Evolutionary conservation across 2,113 vertebrate species (phyloP).

Genomic region (Cyanoramphus novaezelandiae): DNA sequence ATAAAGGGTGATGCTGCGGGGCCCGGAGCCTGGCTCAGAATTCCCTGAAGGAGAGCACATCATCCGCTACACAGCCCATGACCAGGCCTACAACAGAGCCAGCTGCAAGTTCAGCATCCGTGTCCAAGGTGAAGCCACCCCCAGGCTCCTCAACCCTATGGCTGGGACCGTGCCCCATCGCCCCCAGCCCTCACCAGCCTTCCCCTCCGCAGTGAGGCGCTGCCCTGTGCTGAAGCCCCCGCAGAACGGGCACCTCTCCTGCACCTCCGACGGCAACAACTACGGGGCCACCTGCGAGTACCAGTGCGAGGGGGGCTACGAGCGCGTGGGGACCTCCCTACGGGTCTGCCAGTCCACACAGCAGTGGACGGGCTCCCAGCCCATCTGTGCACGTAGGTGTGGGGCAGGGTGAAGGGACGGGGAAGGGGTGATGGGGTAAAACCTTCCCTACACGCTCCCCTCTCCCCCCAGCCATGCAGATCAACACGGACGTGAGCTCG

Average conservation of each 20-base stretch:
- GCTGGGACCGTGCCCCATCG: accelerated
- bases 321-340: conserved; percentile 78
- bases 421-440: background rate
- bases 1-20: conserved; percentile 83
- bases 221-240: conserved; percentile 83
- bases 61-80: conserved; percentile 89
- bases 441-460: accelerated
- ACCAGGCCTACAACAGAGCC: conserved; percentile 89
- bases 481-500: conserved; percentile 85
- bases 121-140: conserved; percentile 82
- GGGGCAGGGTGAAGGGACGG: accelerated
- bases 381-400: conserved; percentile 76
- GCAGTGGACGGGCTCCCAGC: conserved; percentile 83
- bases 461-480: conserved; percentile 81
- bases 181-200: background rate
- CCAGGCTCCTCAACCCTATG: accelerated
- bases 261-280: conserved; percentile 87
- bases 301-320: conserved; percentile 87
- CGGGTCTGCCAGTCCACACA: conserved; percentile 87
- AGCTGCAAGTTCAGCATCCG: conserved; percentile 93
- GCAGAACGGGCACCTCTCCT: conserved; percentile 86
- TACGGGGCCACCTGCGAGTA: conserved; percentile 91
- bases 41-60: conserved; percentile 87
- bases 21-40: conserved; percentile 82
- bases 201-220: conserved; percentile 79